Conservation (phyloP, 2,797 vertebrate species). For the Tokudaia muenninki region DNA sequence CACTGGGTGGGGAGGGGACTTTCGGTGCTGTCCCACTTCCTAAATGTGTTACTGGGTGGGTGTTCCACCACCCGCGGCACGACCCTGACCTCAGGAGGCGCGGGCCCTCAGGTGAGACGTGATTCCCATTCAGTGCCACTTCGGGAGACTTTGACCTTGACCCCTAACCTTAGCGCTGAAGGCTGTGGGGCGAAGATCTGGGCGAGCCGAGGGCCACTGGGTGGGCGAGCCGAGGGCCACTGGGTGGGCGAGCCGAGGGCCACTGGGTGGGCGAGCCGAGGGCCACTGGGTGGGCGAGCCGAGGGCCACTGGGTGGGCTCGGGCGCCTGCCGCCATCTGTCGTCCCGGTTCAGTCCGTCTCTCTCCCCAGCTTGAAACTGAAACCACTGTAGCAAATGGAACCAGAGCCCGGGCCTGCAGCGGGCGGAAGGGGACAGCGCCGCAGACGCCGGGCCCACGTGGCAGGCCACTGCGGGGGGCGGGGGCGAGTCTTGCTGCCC, state of each 20-base stretch:
- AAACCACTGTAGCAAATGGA: conserved; percentile 78
- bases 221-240: too few relatives aligned
- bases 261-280: too few relatives aligned
- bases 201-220: too few relatives aligned
- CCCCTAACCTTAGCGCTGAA: conserved; percentile 39
- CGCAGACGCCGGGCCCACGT: conserved; percentile 61
- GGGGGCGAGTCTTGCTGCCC: neutral
- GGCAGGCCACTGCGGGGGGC: conserved; percentile 24
- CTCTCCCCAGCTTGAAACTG: conserved; percentile 66
- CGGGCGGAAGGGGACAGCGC: neutral
- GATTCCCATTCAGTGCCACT: neutral
- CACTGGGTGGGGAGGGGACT: neutral
- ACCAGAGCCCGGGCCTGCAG: conserved; percentile 45
- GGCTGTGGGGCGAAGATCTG: neutral
- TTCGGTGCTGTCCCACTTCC: neutral
- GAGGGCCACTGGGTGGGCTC: too few relatives aligned
- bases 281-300: fast-evolving
- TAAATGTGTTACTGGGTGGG: neutral
- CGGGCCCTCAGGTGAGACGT: neutral
- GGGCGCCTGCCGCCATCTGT: too few relatives aligned
- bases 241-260: too few relatives aligned
- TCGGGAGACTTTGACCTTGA: conserved; percentile 53
- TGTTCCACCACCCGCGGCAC: neutral
- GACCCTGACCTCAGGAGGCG: neutral
- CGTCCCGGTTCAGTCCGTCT: neutral